Evolutionary conservation across 2,797 vertebrate genomes (phyloP), one percentile per base, ranked within the genome.

Genomic region (Australoheros facetus): DNA sequence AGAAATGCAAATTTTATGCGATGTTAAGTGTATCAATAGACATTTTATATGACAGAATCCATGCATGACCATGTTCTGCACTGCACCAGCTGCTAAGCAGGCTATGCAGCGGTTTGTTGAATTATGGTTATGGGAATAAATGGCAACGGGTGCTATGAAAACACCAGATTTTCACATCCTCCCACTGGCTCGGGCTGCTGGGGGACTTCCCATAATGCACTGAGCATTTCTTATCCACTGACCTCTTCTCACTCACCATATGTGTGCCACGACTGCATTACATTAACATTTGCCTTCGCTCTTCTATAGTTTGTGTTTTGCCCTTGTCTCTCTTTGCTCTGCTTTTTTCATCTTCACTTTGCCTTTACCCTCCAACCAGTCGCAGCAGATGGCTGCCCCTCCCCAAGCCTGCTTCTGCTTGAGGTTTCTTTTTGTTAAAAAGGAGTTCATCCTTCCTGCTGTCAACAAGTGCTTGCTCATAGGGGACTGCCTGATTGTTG

Each of bases 41-140:
- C 51, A 53, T 55, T 45, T 39, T 34, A 78, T 71, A 30, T 62
- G 26, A 62, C 66, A 70, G 56, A 77, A 82, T 77, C 62, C 30
- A 69, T 76, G 77, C 45, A 45, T 72, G 56, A 42, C 72, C 56
- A 53, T 66, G 14, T 64, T 84, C 58, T 75, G 77, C 48, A 62
- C 39, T 71, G 70, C 76, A 76, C 8, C 56, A 23, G 23, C 78
- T 64, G 73, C 73, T 84, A 81, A 85, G 78, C 56, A 56, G 79
- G 73, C 53, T 84, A 87, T 60, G 59, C 66, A 70, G 51, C 51
- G 54, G 69, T 73, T 82, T 79, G 70, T 62, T 88, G 56, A 73
- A 70, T 66, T 74, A 85, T 55, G 76, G 73, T 74, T 79, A 57
- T 7, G 54, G 58, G 74, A 28, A 77, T 72, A 60, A 71, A 78